Percentiles rank a stretch among this genome's conserved stretches.
Conservation (phyloP, 37 sponge, comb jelly and placozoan genomes). For the Halichondria panicea region DNA sequence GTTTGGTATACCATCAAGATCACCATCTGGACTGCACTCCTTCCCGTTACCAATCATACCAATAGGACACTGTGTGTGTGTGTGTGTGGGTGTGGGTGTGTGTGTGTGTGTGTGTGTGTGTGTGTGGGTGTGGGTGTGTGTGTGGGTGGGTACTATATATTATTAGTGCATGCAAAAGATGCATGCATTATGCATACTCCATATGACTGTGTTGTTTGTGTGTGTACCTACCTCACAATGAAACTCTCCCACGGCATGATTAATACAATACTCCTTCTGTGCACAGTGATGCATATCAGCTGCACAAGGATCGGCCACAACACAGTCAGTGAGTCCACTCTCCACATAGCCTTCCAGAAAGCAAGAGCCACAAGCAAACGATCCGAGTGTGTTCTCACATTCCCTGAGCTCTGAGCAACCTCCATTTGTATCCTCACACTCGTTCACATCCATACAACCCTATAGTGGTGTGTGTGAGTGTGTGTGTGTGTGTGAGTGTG, state of each 20-base stretch:
- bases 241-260: constrained; percentile 47
- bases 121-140: no score
- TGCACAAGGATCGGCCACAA: constrained; percentile 73
- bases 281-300: constrained; percentile 69
- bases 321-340: constrained; percentile 58
- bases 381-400: constrained; percentile 65
- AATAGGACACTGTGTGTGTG: constrained; percentile 43
- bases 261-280: constrained; percentile 55
- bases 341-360: constrained; percentile 69
- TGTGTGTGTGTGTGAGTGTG: no score
- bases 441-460: constrained; percentile 85
- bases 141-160: no score
- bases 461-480: not conserved
- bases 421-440: constrained; percentile 59
- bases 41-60: constrained; percentile 64
- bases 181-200: no score
- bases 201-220: no score
- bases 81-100: no score
- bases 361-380: constrained; percentile 79
- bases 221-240: constrained; percentile 58
- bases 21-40: constrained; percentile 69
- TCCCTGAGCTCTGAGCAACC: constrained; percentile 60
- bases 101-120: no score
- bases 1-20: constrained; percentile 83
- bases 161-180: no score